Percentiles rank a stretch among this genome's conserved stretches.
Evolutionary conservation across 2,113 vertebrate species (phyloP).

Genomic region (Lamprologus lemairii): DNA sequence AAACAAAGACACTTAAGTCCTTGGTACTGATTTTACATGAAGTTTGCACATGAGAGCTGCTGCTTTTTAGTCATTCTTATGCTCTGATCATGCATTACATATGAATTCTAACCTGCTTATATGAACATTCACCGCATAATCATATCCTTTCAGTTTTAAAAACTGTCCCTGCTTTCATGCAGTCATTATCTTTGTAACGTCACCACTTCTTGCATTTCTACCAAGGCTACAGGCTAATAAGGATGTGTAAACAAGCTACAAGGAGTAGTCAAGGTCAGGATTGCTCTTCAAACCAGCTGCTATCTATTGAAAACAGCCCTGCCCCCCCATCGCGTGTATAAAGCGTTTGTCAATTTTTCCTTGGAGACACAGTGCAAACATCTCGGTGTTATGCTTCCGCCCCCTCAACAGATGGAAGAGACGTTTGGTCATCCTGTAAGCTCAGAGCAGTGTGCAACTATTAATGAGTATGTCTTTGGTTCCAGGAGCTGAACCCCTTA

Average conservation of each 20-base stretch:
- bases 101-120: neutral
- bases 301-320: conserved; percentile 16
- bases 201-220: neutral
- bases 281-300: conserved; percentile 30
- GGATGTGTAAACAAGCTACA: conserved; percentile 1
- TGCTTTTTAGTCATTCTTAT: neutral
- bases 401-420: neutral
- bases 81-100: neutral
- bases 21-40: neutral
- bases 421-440: neutral
- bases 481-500: neutral
- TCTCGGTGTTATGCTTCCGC: conserved; percentile 3
- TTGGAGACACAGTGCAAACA: conserved; percentile 19
- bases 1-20: neutral
- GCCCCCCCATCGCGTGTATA: neutral
- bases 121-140: neutral
- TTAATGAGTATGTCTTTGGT: neutral
- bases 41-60: neutral
- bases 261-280: conserved; percentile 37
- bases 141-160: neutral
- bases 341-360: conserved; percentile 11
- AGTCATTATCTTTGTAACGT: neutral
- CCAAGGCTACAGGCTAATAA: conserved; percentile 1
- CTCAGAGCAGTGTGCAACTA: neutral
- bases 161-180: neutral